Base-by-base conservation (phyloP, 2,888 invertebrate genomes). In the Melipona bicolor region DNA sequence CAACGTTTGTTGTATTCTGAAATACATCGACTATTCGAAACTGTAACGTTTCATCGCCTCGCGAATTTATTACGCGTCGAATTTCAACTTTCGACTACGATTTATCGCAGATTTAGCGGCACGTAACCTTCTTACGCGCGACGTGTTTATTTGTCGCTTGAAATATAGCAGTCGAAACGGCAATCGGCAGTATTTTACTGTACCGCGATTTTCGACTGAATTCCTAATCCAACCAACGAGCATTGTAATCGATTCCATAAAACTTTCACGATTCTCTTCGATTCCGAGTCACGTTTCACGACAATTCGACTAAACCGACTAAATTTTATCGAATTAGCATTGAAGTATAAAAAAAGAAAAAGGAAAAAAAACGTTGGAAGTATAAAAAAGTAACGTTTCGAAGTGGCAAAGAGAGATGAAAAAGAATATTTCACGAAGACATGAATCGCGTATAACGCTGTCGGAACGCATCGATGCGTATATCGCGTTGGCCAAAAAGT, bases 331-430 rank as follows among this genome's bases (percentile, higher is more conserved):
- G 2, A 68, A 27, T 52, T 68, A 24, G 27, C 68, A 4, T 27
- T 0, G 15, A 4, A 24, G 24, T 17, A 50, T 19, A 3, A 9
- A 0, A 9, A 9, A 27, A 19, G 3, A 9, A 1, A 36, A 43
- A 43, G 9, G 9, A 9, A 9, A 0, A 36, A 36, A 9, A 36
- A 36, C 0, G 36, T 36, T 36, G 9, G 36, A 1, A 36, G 36
- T 9, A 1, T 36, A 36, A 36, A 36, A 9, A 36, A 43, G 43
- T 9, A 9, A 43, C 43, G 43, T 43, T 43, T 43, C 43, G 1
- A 43, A 43, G 43, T 43, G 36, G 36, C 9, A 36, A 36, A 36
- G 36, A 36, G 36, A 36, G 9, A 9, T 36, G 43, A 9, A 9
- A 43, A 43, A 9, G 43, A 43, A 43, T 43, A 43, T 43, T 43